A percentile compares a stretch with the other conserved stretches of the same genome.
Evolutionary conservation across 1,140 invertebrate species (phyloP).

Genomic region (Drosophila varians): DNA sequence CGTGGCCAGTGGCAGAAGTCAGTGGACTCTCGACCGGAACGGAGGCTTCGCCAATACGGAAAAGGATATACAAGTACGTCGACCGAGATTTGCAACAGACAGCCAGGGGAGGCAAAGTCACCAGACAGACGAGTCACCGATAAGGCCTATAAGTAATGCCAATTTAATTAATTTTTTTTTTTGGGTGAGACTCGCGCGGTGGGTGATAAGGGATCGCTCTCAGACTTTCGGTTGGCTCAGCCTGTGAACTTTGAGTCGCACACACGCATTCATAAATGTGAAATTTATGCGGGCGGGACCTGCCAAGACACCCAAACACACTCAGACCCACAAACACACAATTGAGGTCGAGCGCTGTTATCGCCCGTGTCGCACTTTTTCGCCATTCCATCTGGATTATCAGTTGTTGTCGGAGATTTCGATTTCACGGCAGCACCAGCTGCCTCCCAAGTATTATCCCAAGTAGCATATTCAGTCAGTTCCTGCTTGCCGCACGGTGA

Average conservation of each 20-base stretch:
- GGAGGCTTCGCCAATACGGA: conserved; percentile 42
- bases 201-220: conserved; percentile 54
- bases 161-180: conserved; percentile 33
- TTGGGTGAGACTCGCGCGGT: conserved; percentile 24
- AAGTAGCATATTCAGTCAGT: conserved; percentile 61
- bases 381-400: conserved; percentile 57
- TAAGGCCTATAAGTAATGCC: conserved; percentile 46
- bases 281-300: conserved; percentile 69
- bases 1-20: conserved; percentile 41
- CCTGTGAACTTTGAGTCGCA: conserved; percentile 47
- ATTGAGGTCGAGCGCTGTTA: conserved; percentile 62
- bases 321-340: conserved; percentile 15
- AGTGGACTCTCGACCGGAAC: conserved; percentile 32
- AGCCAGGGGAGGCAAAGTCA: conserved; percentile 37
- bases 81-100: background rate
- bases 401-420: conserved; percentile 75
- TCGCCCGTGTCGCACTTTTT: conserved; percentile 59
- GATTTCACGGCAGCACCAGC: conserved; percentile 57
- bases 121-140: conserved; percentile 31
- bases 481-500: conserved; percentile 70
- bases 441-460: conserved; percentile 19
- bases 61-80: conserved; percentile 41
- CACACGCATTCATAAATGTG: conserved; percentile 50
- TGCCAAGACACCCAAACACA: conserved; percentile 13
- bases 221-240: conserved; percentile 3